Evolutionary conservation across 1,140 invertebrate genomes (phyloP), one percentile per base, ranked within the genome.

Genomic region (Lepidurus apus): DNA sequence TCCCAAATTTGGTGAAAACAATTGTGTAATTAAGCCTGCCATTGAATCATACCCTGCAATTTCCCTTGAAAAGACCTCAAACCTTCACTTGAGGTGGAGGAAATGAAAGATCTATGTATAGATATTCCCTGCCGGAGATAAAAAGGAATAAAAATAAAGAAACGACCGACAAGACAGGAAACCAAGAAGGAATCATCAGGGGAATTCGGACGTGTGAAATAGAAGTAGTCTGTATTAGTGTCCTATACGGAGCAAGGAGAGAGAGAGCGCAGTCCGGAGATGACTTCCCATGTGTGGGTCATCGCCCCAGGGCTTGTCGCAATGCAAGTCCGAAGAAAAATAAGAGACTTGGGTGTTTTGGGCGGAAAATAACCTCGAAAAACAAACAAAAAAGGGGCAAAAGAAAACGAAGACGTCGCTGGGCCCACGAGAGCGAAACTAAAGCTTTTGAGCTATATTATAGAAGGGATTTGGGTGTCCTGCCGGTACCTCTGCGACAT

Each of bases 121-220:
- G 34, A 34, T 34, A 34, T 34, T 34, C 34, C 4, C 34, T 34
- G 34, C 34, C 34, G 4, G 34, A 34, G 34, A 34, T 34, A 34
- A 34, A 34, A 34, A 34, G 34, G 4, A 34, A 34, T 4, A 34
- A 34, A 34, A 34, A 4, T 34, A 65, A 65, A 13, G 53, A 7
- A 65, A 65, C 21, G 21, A 7, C 13, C 13, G 34, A 34, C 13
- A 13, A 65, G 53, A 7, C 21, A 7, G 53, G 13, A 7, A n/a
- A 17, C 53, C 17, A 21, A 65, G 17, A 21, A 21, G 53, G 21
- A 65, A 21, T 65, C 8, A 65, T 65, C 53, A 65, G 4, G 53
- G 53, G 53, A 65, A 17, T 65, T 65, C 34, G 53, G 21, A 65
- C 53, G 53, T 65, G 53, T 65, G 53, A 65, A 65, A 65, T 65